A percentile compares a stretch with the other conserved stretches of the same genome.
Evolutionary conservation across 2,888 invertebrate genomes (phyloP).

Genomic region (Cordilura impudica): DNA sequence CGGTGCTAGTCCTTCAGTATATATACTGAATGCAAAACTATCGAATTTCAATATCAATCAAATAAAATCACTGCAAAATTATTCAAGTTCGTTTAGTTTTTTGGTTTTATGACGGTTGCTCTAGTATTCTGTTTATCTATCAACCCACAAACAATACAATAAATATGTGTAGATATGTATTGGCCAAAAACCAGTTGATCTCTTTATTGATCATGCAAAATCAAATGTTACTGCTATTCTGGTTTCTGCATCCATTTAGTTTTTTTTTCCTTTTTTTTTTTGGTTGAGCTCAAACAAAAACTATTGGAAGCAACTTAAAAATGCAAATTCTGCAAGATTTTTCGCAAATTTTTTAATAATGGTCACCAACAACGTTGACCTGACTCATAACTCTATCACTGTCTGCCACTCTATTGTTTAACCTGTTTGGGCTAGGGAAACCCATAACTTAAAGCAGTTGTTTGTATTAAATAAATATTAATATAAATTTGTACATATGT

Average conservation of each 20-base stretch:
- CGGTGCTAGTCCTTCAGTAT: slow-evolving; percentile 1
- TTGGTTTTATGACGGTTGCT: background rate
- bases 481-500: no score
- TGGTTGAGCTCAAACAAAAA: no score
- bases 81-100: slow-evolving; percentile 36
- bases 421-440: background rate
- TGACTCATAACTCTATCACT: no score
- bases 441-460: background rate
- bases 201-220: background rate
- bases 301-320: background rate
- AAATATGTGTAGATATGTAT: background rate
- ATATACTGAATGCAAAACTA: slow-evolving; percentile 30
- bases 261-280: background rate
- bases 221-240: background rate
- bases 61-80: background rate
- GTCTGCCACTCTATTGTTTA: background rate
- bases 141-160: background rate
- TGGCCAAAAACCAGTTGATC: background rate
- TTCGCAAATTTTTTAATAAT: background rate
- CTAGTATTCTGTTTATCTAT: background rate
- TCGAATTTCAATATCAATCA: background rate
- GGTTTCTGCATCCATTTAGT: background rate
- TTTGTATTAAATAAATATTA: no score
- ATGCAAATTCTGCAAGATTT: background rate
- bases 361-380: background rate